Conservation (phyloP, 2,888 invertebrate genomes). For the Erebia ligea region DNA sequence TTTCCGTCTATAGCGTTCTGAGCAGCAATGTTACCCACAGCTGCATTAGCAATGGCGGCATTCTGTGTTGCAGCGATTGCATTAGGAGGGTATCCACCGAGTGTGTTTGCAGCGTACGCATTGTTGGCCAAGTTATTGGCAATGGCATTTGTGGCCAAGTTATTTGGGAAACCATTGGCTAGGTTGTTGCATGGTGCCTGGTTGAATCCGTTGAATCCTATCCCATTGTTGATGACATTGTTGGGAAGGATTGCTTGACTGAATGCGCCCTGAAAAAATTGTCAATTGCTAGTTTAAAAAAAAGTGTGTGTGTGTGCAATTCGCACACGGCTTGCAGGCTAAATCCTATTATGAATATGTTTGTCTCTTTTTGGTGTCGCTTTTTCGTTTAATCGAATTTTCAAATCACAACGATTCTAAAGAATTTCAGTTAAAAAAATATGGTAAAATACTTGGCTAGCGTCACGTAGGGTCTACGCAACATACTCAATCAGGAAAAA, state of each 20-base stretch:
- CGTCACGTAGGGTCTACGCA: too few species aligned
- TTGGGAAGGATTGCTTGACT: slow-evolving; percentile 41
- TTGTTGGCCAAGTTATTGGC: slow-evolving; percentile 28
- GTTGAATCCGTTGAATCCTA: slow-evolving; percentile 20
- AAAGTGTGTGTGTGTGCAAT: too few species aligned
- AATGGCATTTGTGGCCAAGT: slow-evolving; percentile 17
- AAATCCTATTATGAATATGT: too few species aligned
- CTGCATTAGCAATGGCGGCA: slow-evolving; percentile 33
- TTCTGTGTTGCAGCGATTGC: slow-evolving; percentile 26
- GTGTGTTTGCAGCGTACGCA: slow-evolving; percentile 27
- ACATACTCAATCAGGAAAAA: too few species aligned
- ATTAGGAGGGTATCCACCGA: slow-evolving; percentile 30
- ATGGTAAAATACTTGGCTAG: too few species aligned
- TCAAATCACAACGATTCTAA: too few species aligned
- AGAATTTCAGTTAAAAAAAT: too few species aligned
- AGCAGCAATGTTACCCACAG: slow-evolving; percentile 30
- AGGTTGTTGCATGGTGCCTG: not conserved
- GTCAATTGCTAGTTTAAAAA: too few species aligned
- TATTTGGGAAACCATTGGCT: slow-evolving; percentile 4
- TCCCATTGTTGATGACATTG: slow-evolving; percentile 33
- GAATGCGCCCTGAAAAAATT: slow-evolving; percentile 46
- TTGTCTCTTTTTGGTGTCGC: too few species aligned
- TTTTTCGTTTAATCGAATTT: too few species aligned
- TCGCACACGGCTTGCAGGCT: too few species aligned
- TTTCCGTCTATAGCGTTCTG: slow-evolving; percentile 26